phyloP scores from a whole-genome alignment of 2,888 invertebrate genomes.

The Petrolisthes manimaculis region DNA sequence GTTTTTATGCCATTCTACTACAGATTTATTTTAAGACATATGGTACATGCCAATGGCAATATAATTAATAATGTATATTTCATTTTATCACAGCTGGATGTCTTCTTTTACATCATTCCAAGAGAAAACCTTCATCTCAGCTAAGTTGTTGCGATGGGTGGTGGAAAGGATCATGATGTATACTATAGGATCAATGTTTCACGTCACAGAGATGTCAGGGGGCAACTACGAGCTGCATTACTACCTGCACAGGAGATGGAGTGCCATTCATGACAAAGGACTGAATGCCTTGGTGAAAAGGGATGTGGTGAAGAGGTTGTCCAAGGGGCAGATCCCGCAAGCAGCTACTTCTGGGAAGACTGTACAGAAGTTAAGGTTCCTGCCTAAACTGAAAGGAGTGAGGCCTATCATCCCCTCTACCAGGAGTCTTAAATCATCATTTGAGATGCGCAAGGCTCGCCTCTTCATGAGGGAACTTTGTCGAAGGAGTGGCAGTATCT shows the following conservation, averaged over 20 bases:
- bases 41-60: too few relatives aligned
- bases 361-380: conserved; percentile 17
- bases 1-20: too few relatives aligned
- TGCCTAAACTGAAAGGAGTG: conserved; percentile 23
- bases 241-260: conserved; percentile 24
- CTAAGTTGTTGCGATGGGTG: conserved; percentile 33
- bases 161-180: not conserved
- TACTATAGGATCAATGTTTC: conserved; percentile 1
- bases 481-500: not conserved
- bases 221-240: conserved; percentile 17
- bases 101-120: not conserved
- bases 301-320: not conserved
- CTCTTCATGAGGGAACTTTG: not conserved
- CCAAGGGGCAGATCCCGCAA: too few relatives aligned
- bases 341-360: not conserved
- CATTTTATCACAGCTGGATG: conserved; percentile 26
- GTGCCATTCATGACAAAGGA: conserved; percentile 4
- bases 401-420: conserved; percentile 22
- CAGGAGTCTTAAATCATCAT: not conserved
- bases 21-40: too few relatives aligned
- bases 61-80: not conserved
- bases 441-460: not conserved
- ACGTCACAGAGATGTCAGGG: conserved; percentile 21
- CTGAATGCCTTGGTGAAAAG: not conserved
- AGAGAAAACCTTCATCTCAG: conserved; percentile 10